Evolutionary conservation across 2,888 invertebrate species (phyloP), one percentile per base, ranked within the genome.

Genomic region (Ephialtes manifestator): DNA sequence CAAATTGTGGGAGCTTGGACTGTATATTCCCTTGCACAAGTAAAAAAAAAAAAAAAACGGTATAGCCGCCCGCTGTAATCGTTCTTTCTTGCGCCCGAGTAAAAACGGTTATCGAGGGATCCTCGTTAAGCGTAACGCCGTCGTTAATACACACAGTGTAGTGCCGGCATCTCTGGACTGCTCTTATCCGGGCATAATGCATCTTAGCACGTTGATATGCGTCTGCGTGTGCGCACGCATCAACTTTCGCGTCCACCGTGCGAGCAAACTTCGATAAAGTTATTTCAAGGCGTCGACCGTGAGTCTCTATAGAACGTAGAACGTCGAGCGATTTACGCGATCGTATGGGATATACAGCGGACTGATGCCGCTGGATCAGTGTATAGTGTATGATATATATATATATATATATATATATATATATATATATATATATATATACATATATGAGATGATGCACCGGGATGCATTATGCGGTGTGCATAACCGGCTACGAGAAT

Each of bases 281-380:
- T 63, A 35, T 63, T 83, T 70, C 67, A n/a, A 74, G 63, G 68
- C 74, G 20, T 74, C 67, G 48, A 58, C 39, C 55, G 43, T 65
- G 63, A 35, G 58, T 63, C 55, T 20, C 1, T n/a, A 46, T 48
- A 63, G 28, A 60, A 31, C 60, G 24, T 15, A 63, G 46, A 48
- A 20, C 71, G 71, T 60, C 55, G 51, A 80, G 20, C 79, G 71
- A 84, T 84, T 84, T 84, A 80, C 75, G 80, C 63, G 75, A 80
- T 76, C 71, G 55, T 71, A 55, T 80, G 63, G 80, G 67, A 76
- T 84, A 48, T 48, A 15, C 80, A 55, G 65, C 39, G 68, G 68
- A 75, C 74, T 74, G 74, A 79, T 75, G 74, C 51, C 39, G 65
- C 65, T 35, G 51, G 28, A 53, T 53, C 39, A 13, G 31, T 39